Evolutionary conservation across 2,797 vertebrate species (phyloP).

Genomic region (Pipistrellus pygmaeus): DNA sequence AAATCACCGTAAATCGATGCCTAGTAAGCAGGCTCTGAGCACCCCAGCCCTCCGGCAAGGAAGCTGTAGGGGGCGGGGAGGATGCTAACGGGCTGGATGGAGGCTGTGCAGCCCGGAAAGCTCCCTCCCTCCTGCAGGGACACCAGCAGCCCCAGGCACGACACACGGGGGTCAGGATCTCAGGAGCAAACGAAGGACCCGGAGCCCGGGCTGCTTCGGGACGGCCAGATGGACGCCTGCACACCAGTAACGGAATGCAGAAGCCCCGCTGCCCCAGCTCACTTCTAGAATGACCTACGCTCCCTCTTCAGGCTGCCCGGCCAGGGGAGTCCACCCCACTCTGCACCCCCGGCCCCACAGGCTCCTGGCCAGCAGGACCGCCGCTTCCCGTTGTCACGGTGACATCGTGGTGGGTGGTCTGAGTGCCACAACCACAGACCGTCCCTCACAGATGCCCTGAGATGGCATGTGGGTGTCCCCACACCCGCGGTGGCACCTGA

Average conservation of each 20-base stretch:
- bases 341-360: neutral
- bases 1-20: constrained; percentile 81
- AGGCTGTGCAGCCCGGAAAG: constrained; percentile 1
- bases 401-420: neutral
- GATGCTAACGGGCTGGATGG: constrained; percentile 45
- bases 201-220: neutral
- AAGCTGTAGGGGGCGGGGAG: neutral
- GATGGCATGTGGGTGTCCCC: neutral
- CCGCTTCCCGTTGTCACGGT: neutral
- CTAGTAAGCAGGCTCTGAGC: constrained; percentile 78
- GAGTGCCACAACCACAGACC: neutral
- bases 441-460: neutral
- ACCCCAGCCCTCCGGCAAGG: constrained; percentile 72
- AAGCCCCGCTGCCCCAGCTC: neutral
- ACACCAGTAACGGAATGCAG: neutral
- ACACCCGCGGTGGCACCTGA: accelerated
- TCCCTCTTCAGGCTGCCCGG: accelerated
- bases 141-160: neutral
- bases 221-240: neutral
- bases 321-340: accelerated
- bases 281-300: neutral
- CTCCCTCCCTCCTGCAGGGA: neutral
- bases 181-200: constrained; percentile 64
- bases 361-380: neutral
- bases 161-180: neutral